Conservation (phyloP, 2,888 invertebrate genomes). For the Trilocha varians region DNA sequence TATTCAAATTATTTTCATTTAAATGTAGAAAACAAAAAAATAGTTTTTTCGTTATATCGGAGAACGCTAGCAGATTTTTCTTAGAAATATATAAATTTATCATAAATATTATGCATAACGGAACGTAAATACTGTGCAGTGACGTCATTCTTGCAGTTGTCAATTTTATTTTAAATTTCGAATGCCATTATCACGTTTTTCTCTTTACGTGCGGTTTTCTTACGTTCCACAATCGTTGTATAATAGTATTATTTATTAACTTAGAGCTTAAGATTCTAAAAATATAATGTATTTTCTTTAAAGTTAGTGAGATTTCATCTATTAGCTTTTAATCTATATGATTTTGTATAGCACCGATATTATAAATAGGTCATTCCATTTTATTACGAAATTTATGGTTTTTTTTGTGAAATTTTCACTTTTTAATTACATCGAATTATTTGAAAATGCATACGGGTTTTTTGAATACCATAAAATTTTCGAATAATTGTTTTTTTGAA, state of each 20-base stretch:
- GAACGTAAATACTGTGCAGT: no score
- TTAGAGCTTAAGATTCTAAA: conserved; percentile 57
- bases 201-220: not conserved
- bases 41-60: no score
- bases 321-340: conserved; percentile 31
- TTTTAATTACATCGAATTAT: conserved; percentile 13
- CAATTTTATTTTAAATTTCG: not conserved
- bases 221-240: conserved; percentile 39
- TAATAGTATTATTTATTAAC: conserved; percentile 71
- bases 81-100: no score
- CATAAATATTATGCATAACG: no score
- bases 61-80: no score
- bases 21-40: no score
- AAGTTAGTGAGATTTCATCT: conserved; percentile 48
- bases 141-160: no score
- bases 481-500: no score
- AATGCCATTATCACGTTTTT: not conserved
- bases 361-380: conserved; percentile 9
- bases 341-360: conserved; percentile 12
- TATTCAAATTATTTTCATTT: no score
- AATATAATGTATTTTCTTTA: conserved; percentile 36
- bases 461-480: no score
- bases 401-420: conserved; percentile 11
- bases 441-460: conserved; percentile 1
- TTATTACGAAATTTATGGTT: conserved; percentile 6